These are phyloP conservation scores for Dromococcyx pavoninus DNA, from an alignment of 2,797 vertebrate species.

Conservation along the genomic window DNA sequence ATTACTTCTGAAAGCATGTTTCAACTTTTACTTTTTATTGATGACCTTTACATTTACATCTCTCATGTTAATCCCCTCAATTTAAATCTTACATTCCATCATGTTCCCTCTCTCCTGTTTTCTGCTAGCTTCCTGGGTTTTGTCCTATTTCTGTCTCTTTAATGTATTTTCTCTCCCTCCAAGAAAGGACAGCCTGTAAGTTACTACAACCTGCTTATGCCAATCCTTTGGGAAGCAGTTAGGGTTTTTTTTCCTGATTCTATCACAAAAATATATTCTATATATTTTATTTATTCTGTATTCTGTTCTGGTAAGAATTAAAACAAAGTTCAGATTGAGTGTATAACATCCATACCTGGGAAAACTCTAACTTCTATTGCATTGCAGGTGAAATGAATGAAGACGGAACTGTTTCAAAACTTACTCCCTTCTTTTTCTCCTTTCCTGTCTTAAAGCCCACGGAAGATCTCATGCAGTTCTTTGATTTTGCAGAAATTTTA, in stretches of 20 bases:
- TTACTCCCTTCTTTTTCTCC: background rate
- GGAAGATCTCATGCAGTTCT: background rate
- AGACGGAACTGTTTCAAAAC: background rate
- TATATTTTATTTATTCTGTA: too few relatives aligned
- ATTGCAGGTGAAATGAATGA: background rate
- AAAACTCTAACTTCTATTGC: background rate
- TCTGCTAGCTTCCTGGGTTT: background rate
- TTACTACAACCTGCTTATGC: background rate
- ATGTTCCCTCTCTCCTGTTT: background rate
- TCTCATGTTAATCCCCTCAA: background rate
- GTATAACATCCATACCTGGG: background rate
- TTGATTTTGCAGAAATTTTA: background rate
- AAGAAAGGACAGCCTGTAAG: background rate
- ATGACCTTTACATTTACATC: background rate
- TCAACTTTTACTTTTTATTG: constrained; percentile 6
- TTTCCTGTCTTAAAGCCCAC: background rate
- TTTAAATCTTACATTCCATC: background rate
- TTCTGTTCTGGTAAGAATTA: background rate
- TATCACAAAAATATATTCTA: background rate
- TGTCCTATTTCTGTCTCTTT: background rate
- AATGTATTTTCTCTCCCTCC: background rate
- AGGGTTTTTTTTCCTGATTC: background rate
- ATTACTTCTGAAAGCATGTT: constrained; percentile 36
- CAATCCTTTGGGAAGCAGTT: background rate
- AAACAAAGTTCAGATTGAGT: background rate